Base-by-base conservation (phyloP, 2,113 vertebrate genomes). In the Chlorodrepanis virens region DNA sequence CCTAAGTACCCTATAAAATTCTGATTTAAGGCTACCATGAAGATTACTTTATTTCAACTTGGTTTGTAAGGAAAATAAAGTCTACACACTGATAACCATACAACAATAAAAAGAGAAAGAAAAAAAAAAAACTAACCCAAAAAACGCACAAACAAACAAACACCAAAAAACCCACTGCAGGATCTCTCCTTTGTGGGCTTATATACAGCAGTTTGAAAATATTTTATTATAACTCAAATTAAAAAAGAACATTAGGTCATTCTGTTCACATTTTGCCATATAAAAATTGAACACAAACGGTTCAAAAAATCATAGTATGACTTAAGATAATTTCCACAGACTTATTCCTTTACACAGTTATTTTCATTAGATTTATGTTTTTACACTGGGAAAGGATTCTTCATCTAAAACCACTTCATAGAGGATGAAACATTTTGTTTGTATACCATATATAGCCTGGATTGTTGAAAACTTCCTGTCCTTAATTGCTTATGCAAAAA, bases 11-110 rank as follows among this genome's bases (percentile, higher is more conserved):
- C 71, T 92, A 65, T 84, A 92, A 96, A 95, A 94, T 94, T 94
- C 88, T 87, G 84, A 10, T 79, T 92, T 97, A 97, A 96, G 96
- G 95, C 94, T 96, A 91, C 85, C 8, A 35, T 87, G 94, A 77
- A 93, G 70, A 76, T 93, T 88, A 94, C 31, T 29, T 94, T 97
- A 90, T 80, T 97, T 97, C 28, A 68, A 45, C 67, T 87, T 95
- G 67, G 69, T 95, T 96, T 95, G 54, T 95, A 84, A 68, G 83
- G 67, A 80, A 92, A 89, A 83, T 59, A 15, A 79, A 93, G 25
- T 87, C 71, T 93, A 83, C 72, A 78, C 29, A 77, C 19, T 79
- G 61, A 82, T 90, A 95, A 88, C 42, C 71, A 90, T 75, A 83
- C 29, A 80, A 88, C 82, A 88, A 39, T 69, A 75, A 92, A 96